Evolutionary conservation across 2,888 invertebrate genomes (phyloP), one percentile per base, ranked within the genome.

Genomic region (Tenthredo notha): DNA sequence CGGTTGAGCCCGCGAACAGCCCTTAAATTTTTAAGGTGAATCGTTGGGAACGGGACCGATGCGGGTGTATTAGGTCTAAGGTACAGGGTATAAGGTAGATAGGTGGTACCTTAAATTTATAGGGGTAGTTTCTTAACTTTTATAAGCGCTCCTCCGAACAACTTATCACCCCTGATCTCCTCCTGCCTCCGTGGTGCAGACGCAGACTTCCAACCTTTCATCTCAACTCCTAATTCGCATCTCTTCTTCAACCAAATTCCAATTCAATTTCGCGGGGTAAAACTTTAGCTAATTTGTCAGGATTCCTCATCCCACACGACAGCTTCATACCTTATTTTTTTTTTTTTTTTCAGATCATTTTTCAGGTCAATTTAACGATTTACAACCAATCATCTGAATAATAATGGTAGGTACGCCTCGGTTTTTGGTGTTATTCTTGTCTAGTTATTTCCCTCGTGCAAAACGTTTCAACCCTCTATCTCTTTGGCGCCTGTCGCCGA

Each of bases 121-220:
- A 86, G 88, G 85, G 86, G 88, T 87, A 88, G 87, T 89, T 89
- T 87, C 86, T 88, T 87, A 85, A 87, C 87, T 87, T 89, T 87
- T 86, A 86, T 86, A 87, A 87, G 86, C 85, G 33, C 5, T 87
- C 87, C 88, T 88, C 87, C 88, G 88, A 88, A 87, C 84, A 75
- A 85, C 87, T 85, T 86, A 80, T 80, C 61, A 67, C 83, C 70
- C 67, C 67, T 83, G 83, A 83, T 83, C 83, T 70, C 83, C 58
- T 18, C 67, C 67, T 15, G 47, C 18, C n/a, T 47, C 50, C 1
- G 29, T 65, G 43, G 15, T n/a, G 61, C 65, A 82, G 25, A 58
- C 78, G 29, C 50, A 29, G 21, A 29, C 15, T 50, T 29, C 50
- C 9, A 43, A 15, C 58, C 58, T 61, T 58, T 80, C 80, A 80